Evolutionary conservation across 2,888 invertebrate genomes (phyloP).

Genomic region (Nephrotoma guestfalica): DNA sequence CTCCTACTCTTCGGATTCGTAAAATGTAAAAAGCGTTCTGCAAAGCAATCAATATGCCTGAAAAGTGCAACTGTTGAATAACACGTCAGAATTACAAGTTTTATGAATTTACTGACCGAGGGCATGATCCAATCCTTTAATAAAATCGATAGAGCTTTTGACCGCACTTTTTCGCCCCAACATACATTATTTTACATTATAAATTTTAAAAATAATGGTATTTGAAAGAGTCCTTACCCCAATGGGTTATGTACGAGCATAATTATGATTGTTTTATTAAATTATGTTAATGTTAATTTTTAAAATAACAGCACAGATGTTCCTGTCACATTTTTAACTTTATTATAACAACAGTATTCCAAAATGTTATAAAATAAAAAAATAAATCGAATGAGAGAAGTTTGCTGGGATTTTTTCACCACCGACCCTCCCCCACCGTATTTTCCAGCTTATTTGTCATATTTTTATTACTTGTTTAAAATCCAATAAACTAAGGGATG

Average conservation of each 20-base stretch:
- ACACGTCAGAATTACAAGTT: no score
- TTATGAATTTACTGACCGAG: no score
- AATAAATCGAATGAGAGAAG: background rate
- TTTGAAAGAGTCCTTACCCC: background rate
- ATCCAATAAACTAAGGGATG: conserved; percentile 3
- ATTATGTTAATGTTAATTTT: background rate
- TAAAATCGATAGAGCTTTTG: background rate
- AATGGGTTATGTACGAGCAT: background rate
- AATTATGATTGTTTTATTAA: background rate
- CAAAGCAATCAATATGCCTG: no score
- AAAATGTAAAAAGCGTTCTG: no score
- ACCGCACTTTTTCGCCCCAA: background rate
- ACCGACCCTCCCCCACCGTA: background rate
- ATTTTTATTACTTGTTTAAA: conserved; percentile 4
- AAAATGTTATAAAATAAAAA: background rate
- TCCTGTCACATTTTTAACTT: background rate
- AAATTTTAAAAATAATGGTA: background rate
- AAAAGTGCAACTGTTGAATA: no score
- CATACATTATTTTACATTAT: background rate
- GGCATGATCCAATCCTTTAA: no score
- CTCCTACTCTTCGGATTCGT: no score
- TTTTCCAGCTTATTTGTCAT: background rate
- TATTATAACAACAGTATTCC: background rate
- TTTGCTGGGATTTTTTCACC: background rate
- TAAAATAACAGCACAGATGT: background rate